Base-by-base conservation (phyloP, 1,140 invertebrate species). In the Drosophila santomea region DNA sequence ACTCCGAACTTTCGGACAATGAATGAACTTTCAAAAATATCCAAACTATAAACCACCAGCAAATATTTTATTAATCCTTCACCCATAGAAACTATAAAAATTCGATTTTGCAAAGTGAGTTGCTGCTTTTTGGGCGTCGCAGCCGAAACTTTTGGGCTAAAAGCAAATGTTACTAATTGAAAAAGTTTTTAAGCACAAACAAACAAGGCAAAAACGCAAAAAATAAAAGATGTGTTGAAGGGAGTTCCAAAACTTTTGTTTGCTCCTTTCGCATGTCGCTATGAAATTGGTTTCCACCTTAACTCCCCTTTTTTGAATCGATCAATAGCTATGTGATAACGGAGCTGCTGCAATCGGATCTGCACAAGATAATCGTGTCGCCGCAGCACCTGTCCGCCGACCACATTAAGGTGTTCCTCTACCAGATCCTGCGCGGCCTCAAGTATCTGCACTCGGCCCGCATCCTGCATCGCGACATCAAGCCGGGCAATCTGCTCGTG, bases 391-490 rank as follows among this genome's bases (percentile, higher is more conserved):
- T 99, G 56, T 98, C 98, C 80, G 95, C 98, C 57, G 98, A 99
- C 94, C 99, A 99, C 95, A 99, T 99, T 93, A 99, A 99, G 96
- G 98, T 99, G 93, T 99, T 99, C 95, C 97, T 99, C 74, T 99
- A 99, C 94, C 99, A 99, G 95, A 99, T 99, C 93, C 95, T 99
- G 83, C 95, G 99, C 95, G 99, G 98, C 90, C 94, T 99, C 75
- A 99, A 99, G 93, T 99, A 99, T 94, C 94, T 99, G 72, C 98
- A 99, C 94, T 99, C 98, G 54, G 98, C 98, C 23, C 95, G 97
- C 90, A 99, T 99, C 92, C 94, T 99, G 48, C 99, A 99, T 94
- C 95, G 99, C 92, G 99, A 99, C 93, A 99, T 99, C 86, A 99
- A 99, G 93, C 98, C 98, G n/a, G 98, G 98, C 62, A 99, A 99